Percentiles rank a stretch among this genome's conserved stretches.
These are phyloP conservation scores for Tenualosa ilisha DNA, from an alignment of 2,797 vertebrate genomes.

Conservation along the genomic window DNA sequence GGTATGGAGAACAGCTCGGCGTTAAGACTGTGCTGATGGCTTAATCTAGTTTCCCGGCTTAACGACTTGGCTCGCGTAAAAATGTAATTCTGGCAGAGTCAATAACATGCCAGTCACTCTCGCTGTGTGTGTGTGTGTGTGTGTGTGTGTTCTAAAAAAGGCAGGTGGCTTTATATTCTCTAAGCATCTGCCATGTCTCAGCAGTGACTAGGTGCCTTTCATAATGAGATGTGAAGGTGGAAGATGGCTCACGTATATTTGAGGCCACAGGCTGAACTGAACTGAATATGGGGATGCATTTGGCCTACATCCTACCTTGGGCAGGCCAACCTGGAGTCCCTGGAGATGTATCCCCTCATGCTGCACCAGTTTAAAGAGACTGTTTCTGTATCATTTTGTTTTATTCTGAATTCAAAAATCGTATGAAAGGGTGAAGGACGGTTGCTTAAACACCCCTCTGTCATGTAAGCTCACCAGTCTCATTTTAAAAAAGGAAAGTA, in stretches of 20 bases:
- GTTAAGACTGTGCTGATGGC: slow-evolving; percentile 4
- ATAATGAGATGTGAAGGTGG: slow-evolving; percentile 10
- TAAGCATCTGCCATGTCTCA: slow-evolving; percentile 11
- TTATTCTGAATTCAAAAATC: neutral
- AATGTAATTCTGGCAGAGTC: slow-evolving; percentile 12
- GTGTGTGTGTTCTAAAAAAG: neutral
- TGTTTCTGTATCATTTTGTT: neutral
- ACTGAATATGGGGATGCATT: neutral
- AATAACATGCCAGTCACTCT: slow-evolving; percentile 5
- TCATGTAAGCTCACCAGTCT: neutral
- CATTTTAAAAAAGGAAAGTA: neutral
- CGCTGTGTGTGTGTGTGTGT: neutral
- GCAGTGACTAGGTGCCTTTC: neutral
- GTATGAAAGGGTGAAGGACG: neutral
- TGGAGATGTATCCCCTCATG: neutral
- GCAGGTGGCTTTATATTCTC: slow-evolving; percentile 21
- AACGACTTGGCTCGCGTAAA: slow-evolving; percentile 12
- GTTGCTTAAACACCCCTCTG: neutral
- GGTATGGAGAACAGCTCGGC: neutral
- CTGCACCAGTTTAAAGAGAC: neutral
- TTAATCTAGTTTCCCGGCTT: slow-evolving; percentile 22
- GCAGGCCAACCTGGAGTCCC: neutral
- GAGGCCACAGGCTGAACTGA: neutral
- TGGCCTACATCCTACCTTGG: neutral
- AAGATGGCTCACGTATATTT: slow-evolving; percentile 5